Conservation (phyloP, 2,888 invertebrate species). For the Dolomedes plantarius region DNA sequence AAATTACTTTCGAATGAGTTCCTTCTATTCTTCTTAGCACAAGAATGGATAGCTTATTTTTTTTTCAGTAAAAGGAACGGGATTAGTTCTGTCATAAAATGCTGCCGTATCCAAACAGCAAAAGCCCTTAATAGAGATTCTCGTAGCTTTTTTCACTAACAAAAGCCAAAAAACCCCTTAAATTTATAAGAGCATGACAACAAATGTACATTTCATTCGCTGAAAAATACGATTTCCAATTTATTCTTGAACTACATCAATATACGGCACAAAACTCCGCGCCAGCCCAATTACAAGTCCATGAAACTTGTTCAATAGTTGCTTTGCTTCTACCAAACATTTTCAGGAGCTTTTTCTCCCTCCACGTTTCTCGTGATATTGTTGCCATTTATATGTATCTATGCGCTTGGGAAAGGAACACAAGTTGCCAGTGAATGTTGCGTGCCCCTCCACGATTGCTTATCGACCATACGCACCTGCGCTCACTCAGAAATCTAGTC, state of each 20-base stretch:
- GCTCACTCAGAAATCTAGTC: conserved; percentile 25
- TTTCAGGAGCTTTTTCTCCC: not conserved
- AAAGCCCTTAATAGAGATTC: too few relatives aligned
- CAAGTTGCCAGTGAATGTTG: conserved; percentile 38
- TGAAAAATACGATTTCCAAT: not conserved
- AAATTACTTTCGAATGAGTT: too few relatives aligned
- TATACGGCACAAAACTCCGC: not conserved
- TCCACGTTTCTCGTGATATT: not conserved
- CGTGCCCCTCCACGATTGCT: conserved; percentile 54
- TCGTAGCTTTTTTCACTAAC: too few relatives aligned
- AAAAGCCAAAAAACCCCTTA: too few relatives aligned
- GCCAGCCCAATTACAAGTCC: not conserved
- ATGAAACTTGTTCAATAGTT: conserved; percentile 7
- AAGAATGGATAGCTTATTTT: too few relatives aligned
- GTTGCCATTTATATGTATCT: conserved; percentile 9
- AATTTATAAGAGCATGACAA: too few relatives aligned
- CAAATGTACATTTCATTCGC: too few relatives aligned
- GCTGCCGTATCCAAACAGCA: too few relatives aligned
- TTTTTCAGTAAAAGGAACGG: too few relatives aligned
- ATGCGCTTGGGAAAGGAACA: conserved; percentile 53
- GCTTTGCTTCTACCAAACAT: not conserved
- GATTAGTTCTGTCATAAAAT: too few relatives aligned
- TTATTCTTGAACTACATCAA: not conserved
- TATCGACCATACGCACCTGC: conserved; percentile 62
- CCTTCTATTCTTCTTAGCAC: too few relatives aligned